These are phyloP conservation scores for Apamea epomidion DNA, from an alignment of 2,888 invertebrate genomes.

Conservation along the genomic window DNA sequence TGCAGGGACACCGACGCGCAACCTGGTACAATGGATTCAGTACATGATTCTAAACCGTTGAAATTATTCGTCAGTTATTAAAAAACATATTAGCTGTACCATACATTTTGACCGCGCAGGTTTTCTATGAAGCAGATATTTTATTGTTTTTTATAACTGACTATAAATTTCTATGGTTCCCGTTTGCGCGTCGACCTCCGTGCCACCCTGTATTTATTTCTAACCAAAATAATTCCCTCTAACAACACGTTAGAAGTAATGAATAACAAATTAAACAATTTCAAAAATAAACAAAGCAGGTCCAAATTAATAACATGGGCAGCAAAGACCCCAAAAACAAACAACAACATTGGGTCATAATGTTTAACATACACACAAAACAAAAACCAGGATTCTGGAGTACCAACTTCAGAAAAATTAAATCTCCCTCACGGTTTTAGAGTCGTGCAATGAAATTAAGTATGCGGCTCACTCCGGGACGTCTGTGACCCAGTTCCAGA, in stretches of 20 bases:
- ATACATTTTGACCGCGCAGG: too few species aligned
- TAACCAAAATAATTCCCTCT: slow-evolving; percentile 2
- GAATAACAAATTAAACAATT: slow-evolving; percentile 50
- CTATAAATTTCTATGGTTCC: too few species aligned
- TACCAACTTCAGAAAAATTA: slow-evolving; percentile 59
- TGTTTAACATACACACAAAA: slow-evolving; percentile 34
- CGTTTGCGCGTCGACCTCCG: too few species aligned
- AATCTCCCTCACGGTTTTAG: slow-evolving; percentile 50
- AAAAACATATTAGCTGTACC: too few species aligned
- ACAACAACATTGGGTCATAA: slow-evolving; percentile 26
- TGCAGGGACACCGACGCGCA: too few species aligned
- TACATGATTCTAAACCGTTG: too few species aligned
- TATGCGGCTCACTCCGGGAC: slow-evolving; percentile 65
- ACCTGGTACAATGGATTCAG: too few species aligned
- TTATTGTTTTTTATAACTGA: too few species aligned
- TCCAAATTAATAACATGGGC: slow-evolving; percentile 43
- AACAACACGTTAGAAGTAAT: slow-evolving; percentile 12
- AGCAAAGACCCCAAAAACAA: slow-evolving; percentile 29
- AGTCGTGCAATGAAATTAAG: slow-evolving; percentile 72
- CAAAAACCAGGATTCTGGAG: slow-evolving; percentile 40
- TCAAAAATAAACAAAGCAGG: slow-evolving; percentile 36
- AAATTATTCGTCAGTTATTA: too few species aligned
- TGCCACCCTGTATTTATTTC: not conserved
- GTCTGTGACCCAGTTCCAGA: slow-evolving; percentile 71
- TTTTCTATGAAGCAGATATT: too few species aligned